These are phyloP conservation scores for Coreius guichenoti DNA, from an alignment of 2,797 vertebrate genomes.

Conservation along the genomic window DNA sequence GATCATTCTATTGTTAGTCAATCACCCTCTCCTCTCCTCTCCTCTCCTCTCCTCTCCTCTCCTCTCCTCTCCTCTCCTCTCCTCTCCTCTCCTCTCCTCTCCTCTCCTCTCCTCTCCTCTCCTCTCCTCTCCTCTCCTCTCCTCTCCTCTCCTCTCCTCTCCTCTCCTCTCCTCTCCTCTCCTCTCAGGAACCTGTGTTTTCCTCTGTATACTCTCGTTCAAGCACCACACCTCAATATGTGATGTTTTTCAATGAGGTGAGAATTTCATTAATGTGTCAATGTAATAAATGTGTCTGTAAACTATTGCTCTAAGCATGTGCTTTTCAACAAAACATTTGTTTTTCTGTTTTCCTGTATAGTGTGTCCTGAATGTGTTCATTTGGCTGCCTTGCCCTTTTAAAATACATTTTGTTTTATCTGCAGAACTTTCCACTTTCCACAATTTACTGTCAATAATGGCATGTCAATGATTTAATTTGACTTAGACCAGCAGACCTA, in stretches of 20 bases:
- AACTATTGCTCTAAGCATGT: neutral
- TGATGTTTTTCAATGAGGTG: constrained; percentile 85
- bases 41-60: neutral
- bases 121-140: no score
- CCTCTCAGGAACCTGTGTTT: constrained; percentile 80
- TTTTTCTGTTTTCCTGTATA: neutral
- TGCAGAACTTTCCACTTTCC: neutral
- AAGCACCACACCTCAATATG: constrained; percentile 75
- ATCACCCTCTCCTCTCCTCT: neutral
- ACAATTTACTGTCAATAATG: neutral
- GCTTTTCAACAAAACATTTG: neutral
- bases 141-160: neutral
- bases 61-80: neutral
- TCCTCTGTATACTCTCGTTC: constrained; percentile 77
- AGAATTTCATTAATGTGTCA: constrained; percentile 49
- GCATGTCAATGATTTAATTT: neutral
- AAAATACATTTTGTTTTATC: neutral
- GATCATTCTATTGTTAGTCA: neutral
- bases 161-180: neutral
- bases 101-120: no score
- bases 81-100: no score
- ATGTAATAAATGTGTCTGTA: neutral
- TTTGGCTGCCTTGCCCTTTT: neutral
- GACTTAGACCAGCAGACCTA: neutral
- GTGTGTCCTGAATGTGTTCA: neutral